Conservation (phyloP, 2,113 vertebrate species). For the Microcebus murinus region DNA sequence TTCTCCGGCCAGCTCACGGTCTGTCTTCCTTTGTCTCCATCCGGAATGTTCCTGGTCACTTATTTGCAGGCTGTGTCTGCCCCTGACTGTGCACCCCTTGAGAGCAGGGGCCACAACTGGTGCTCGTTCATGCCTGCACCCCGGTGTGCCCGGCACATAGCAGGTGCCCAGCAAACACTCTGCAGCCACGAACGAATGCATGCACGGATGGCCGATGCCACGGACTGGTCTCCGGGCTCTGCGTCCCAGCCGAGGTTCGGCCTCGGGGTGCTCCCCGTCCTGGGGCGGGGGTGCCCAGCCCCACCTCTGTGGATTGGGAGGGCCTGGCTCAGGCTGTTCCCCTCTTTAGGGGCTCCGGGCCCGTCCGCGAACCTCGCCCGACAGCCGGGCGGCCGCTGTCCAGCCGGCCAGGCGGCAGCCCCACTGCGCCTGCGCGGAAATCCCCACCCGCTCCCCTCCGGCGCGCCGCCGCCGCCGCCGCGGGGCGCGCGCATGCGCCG, state of each 20-base stretch:
- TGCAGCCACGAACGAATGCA: not conserved
- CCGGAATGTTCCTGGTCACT: not conserved
- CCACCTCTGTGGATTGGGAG: not conserved
- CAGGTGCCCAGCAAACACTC: not conserved
- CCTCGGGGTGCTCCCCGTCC: not conserved
- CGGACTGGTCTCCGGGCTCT: not conserved
- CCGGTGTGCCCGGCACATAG: not conserved
- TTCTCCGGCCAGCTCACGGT: not conserved
- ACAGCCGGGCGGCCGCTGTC: constrained; percentile 6
- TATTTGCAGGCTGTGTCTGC: not conserved
- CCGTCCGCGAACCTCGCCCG: not conserved
- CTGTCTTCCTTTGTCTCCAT: not conserved
- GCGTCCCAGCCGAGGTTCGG: not conserved
- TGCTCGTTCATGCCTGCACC: not conserved
- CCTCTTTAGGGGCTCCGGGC: not conserved
- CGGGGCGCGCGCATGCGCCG: constrained; percentile 43
- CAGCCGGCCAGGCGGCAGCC: not conserved
- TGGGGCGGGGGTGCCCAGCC: not conserved
- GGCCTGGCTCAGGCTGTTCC: not conserved
- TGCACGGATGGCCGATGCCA: not conserved
- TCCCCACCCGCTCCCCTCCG: not conserved
- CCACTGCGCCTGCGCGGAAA: constrained; percentile 39
- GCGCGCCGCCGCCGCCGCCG: too few relatives aligned
- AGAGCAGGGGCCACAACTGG: not conserved
- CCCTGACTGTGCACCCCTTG: not conserved